These are phyloP conservation scores for Drosophila algonquin DNA, from an alignment of 2,888 invertebrate species.

Conservation along the genomic window DNA sequence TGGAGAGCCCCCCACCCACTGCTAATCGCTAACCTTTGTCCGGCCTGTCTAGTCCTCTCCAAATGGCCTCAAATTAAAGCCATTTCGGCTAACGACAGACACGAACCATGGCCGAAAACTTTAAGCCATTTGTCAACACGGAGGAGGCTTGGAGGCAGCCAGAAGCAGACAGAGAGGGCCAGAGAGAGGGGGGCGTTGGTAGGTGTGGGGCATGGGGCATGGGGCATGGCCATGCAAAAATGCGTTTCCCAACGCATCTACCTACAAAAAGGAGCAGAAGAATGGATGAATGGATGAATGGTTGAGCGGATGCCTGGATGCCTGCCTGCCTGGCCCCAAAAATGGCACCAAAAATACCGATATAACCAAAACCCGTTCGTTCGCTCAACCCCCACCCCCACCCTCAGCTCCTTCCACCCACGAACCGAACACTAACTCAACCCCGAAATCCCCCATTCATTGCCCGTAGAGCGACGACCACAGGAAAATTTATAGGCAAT, in stretches of 20 bases:
- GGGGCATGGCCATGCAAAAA: conserved; percentile 47
- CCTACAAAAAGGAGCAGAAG: conserved; percentile 11
- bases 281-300: conserved; percentile 17
- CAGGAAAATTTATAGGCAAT: conserved; percentile 71
- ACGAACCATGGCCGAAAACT: conserved; percentile 34
- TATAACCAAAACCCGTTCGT: conserved; percentile 7
- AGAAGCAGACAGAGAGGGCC: too few species aligned
- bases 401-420: background rate
- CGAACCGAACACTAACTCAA: conserved; percentile 37
- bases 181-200: background rate
- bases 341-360: conserved; percentile 36
- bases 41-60: background rate
- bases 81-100: conserved; percentile 15
- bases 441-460: conserved; percentile 41
- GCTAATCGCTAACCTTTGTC: background rate
- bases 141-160: conserved; percentile 4
- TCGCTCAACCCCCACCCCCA: too few species aligned
- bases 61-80: conserved; percentile 47
- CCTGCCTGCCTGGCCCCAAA: conserved; percentile 38
- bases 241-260: conserved; percentile 45
- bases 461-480: conserved; percentile 50
- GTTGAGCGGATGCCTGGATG: conserved; percentile 23
- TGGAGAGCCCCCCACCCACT: too few species aligned
- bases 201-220: conserved; percentile 20
- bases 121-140: conserved; percentile 72